These are phyloP conservation scores for Rhinogobio ventralis DNA, from an alignment of 2,797 vertebrate species.

Conservation along the genomic window DNA sequence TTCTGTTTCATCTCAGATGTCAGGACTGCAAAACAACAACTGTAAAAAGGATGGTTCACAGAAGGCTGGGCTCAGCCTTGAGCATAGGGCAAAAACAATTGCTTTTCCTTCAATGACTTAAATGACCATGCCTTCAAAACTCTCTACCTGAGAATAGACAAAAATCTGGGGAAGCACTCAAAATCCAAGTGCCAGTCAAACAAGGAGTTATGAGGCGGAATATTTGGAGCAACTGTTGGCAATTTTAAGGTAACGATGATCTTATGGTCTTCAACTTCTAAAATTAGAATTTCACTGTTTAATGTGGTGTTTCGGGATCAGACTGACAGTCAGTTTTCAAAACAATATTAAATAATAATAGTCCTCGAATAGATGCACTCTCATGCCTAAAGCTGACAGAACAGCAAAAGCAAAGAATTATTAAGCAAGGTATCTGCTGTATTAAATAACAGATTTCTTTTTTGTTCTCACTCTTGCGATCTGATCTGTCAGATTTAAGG, in stretches of 20 bases:
- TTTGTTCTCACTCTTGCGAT: conserved; percentile 6
- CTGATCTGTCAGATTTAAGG: background rate
- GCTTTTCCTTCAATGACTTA: conserved; percentile 8
- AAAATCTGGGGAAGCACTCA: background rate
- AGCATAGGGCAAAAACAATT: conserved; percentile 43
- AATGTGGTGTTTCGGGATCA: background rate
- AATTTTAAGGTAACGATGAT: conserved; percentile 46
- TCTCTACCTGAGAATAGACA: conserved; percentile 15
- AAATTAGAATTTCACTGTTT: background rate
- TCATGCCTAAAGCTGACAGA: background rate
- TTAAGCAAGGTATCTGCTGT: background rate
- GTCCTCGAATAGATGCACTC: background rate
- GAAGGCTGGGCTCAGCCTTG: conserved; percentile 10
- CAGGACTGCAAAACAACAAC: conserved; percentile 30
- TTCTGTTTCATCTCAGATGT: background rate
- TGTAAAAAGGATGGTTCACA: conserved; percentile 29
- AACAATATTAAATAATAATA: background rate
- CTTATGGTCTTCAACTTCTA: background rate
- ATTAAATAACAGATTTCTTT: conserved; percentile 10
- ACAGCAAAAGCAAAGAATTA: background rate
- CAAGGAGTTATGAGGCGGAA: background rate
- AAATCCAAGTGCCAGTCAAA: conserved; percentile 1
- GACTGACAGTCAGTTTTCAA: conserved; percentile 9
- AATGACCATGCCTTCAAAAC: background rate
- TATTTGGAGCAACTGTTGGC: conserved; percentile 10